phyloP scores from a whole-genome alignment of 2,888 invertebrate species.

The Blastobasis lacticolella region DNA sequence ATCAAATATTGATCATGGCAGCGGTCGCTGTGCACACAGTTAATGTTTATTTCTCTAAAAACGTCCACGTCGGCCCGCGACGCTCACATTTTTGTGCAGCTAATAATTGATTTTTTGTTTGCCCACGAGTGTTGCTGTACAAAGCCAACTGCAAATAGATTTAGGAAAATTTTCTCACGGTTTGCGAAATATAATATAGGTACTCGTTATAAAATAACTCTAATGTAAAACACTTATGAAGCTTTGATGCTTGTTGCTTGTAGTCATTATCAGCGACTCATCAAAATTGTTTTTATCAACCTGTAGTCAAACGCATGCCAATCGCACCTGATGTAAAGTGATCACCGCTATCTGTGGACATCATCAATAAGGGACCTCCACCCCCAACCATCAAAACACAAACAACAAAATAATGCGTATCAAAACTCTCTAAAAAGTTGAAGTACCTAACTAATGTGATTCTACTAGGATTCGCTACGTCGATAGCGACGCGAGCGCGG shows the following conservation, averaged over 20 bases:
- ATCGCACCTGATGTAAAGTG: conserved; percentile 30
- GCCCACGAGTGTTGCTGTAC: conserved; percentile 54
- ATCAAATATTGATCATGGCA: conserved; percentile 69
- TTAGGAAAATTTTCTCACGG: conserved; percentile 52
- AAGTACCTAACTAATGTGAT: too few relatives aligned
- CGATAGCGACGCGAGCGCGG: too few relatives aligned
- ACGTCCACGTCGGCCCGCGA: conserved; percentile 58
- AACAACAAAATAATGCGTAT: too few relatives aligned
- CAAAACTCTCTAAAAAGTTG: too few relatives aligned
- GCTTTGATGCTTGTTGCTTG: too few relatives aligned
- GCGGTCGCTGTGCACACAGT: conserved; percentile 67
- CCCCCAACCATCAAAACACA: too few relatives aligned
- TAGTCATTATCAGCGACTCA: too few relatives aligned
- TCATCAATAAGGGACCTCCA: not conserved
- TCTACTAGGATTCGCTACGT: too few relatives aligned
- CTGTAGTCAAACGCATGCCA: too few relatives aligned
- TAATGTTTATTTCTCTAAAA: conserved; percentile 72
- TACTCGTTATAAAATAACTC: not conserved
- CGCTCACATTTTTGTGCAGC: conserved; percentile 65
- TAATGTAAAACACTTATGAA: too few relatives aligned
- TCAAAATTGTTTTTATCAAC: too few relatives aligned
- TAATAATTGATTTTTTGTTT: conserved; percentile 70
- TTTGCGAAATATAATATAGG: conserved; percentile 15
- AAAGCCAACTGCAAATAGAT: conserved; percentile 47
- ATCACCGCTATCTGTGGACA: conserved; percentile 2